Evolutionary conservation across 1,140 invertebrate genomes (phyloP).

Genomic region (Medauroidea extradentata): DNA sequence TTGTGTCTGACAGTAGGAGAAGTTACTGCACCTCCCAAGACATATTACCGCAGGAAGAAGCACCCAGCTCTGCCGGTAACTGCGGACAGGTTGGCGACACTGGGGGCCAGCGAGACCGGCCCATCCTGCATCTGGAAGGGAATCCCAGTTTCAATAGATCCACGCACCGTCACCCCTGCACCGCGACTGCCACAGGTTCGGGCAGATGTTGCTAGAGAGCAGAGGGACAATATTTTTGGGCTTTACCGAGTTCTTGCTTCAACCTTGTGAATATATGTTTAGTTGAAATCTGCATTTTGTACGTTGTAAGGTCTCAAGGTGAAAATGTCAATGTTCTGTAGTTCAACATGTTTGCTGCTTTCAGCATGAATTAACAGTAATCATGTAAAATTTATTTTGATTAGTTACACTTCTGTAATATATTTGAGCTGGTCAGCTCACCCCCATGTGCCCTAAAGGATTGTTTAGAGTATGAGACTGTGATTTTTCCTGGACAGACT

Average conservation of each 20-base stretch:
- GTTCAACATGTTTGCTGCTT: not conserved
- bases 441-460: too few relatives aligned
- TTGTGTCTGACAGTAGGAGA: too few relatives aligned
- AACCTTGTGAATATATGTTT: not conserved
- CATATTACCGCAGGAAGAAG: conserved; percentile 2
- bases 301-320: not conserved
- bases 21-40: too few relatives aligned
- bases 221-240: not conserved
- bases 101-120: not conserved
- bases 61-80: conserved; percentile 5
- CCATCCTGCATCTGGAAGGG: conserved; percentile 7
- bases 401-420: too few relatives aligned
- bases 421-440: too few relatives aligned
- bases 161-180: not conserved
- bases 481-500: too few relatives aligned
- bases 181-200: not conserved
- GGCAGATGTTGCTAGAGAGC: not conserved
- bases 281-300: not conserved
- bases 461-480: too few relatives aligned
- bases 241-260: not conserved
- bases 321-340: not conserved
- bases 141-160: conserved; percentile 3
- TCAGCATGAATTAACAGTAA: too few relatives aligned
- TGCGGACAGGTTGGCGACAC: not conserved
- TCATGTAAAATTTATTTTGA: too few relatives aligned